Conservation (phyloP, 2,113 vertebrate species). For the Lucifuga dentata region DNA sequence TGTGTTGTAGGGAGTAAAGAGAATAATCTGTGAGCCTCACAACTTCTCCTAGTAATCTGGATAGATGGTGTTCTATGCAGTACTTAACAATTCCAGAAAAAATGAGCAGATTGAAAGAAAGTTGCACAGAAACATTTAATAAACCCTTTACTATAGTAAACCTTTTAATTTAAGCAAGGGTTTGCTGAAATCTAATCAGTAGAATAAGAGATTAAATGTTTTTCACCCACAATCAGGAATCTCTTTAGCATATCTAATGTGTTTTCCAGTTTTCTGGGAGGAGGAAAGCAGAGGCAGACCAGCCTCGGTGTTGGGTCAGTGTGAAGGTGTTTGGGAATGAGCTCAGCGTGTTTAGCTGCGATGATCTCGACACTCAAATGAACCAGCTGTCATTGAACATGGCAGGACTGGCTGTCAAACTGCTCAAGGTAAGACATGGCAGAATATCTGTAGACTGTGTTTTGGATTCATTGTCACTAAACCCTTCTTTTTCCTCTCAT, state of each 20-base stretch:
- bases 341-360: constrained; percentile 84
- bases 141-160: too few relatives aligned
- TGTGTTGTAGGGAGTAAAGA: too few relatives aligned
- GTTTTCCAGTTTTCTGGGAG: constrained; percentile 77
- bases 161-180: too few relatives aligned
- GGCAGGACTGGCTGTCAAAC: constrained; percentile 82
- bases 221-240: too few relatives aligned
- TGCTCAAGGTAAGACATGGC: constrained; percentile 85
- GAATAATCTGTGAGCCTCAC: too few relatives aligned
- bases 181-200: too few relatives aligned
- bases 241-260: not conserved
- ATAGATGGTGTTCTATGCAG: too few relatives aligned
- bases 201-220: too few relatives aligned
- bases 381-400: constrained; percentile 82
- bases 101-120: too few relatives aligned
- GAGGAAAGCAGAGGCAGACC: constrained; percentile 31
- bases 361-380: constrained; percentile 74
- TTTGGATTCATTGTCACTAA: not conserved
- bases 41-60: too few relatives aligned
- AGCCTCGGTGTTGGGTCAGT: constrained; percentile 80
- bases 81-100: too few relatives aligned
- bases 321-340: constrained; percentile 90
- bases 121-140: too few relatives aligned
- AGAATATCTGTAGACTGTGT: not conserved
- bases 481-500: not conserved